phyloP scores from a whole-genome alignment of 2,113 vertebrate species.

The Caloenas nicobarica region DNA sequence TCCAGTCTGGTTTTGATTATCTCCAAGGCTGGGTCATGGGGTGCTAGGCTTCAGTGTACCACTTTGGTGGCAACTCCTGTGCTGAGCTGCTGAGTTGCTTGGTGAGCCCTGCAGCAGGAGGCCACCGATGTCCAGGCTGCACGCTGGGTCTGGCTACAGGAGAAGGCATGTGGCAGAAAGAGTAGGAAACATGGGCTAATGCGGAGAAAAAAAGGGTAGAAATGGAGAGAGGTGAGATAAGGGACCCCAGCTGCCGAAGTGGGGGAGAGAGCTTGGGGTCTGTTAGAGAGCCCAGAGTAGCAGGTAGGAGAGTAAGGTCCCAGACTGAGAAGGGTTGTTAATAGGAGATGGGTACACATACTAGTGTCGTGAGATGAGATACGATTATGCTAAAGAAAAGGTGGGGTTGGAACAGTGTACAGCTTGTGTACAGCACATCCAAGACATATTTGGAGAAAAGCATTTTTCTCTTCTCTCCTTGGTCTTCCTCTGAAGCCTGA shows the following conservation, averaged over 20 bases:
- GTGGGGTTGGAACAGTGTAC: not conserved
- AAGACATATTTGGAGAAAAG: not conserved
- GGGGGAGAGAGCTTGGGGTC: not conserved
- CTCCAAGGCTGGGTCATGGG: not conserved
- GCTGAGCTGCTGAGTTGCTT: not conserved
- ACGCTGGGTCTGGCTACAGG: not conserved
- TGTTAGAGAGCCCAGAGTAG: not conserved
- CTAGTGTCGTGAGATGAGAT: not conserved
- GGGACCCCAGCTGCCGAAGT: not conserved
- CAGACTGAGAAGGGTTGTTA: not conserved
- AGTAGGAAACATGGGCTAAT: not conserved
- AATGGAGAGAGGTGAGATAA: not conserved
- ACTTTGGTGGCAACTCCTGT: not conserved
- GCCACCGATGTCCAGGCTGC: fast-evolving
- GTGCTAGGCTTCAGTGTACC: not conserved
- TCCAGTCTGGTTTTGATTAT: fast-evolving
- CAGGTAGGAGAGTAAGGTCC: not conserved
- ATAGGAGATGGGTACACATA: not conserved
- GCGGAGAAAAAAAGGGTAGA: not conserved
- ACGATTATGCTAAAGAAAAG: not conserved
- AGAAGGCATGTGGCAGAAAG: not conserved
- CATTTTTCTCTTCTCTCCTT: not conserved
- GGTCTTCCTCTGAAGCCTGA: not conserved
- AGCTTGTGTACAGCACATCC: not conserved
- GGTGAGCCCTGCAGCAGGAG: not conserved